These are phyloP conservation scores for Drosophila aldrichi DNA, from an alignment of 2,888 invertebrate genomes.

Conservation along the genomic window DNA sequence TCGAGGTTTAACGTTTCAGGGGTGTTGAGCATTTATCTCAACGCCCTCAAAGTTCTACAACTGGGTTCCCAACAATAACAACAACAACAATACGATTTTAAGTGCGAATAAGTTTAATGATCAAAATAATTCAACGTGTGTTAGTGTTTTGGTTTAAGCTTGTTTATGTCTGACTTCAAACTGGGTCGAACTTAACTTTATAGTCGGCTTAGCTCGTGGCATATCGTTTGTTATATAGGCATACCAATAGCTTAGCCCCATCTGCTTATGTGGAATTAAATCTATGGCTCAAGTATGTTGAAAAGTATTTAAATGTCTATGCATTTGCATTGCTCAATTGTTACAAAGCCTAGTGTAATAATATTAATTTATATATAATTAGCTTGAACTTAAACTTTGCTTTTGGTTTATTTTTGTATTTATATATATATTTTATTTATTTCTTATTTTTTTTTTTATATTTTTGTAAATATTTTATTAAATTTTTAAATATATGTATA, in stretches of 20 bases:
- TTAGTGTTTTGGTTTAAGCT: slow-evolving; percentile 44
- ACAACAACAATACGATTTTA: slow-evolving; percentile 51
- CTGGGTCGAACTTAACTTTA: slow-evolving; percentile 43
- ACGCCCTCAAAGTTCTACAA: slow-evolving; percentile 45
- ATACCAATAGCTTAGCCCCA: neutral
- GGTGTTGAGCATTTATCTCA: slow-evolving; percentile 68
- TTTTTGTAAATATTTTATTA: too few relatives aligned
- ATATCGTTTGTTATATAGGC: slow-evolving; percentile 2
- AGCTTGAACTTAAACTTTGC: too few relatives aligned
- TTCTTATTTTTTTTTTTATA: too few relatives aligned
- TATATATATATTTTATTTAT: too few relatives aligned
- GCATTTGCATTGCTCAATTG: neutral
- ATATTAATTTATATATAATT: too few relatives aligned
- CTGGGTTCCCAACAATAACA: slow-evolving; percentile 12
- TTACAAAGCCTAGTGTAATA: neutral
- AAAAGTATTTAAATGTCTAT: neutral
- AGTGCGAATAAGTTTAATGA: slow-evolving; percentile 76
- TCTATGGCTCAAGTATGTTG: neutral
- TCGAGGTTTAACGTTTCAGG: slow-evolving; percentile 64
- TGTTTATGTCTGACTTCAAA: slow-evolving; percentile 49
- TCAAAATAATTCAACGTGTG: slow-evolving; percentile 66
- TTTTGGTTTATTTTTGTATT: too few relatives aligned
- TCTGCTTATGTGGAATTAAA: neutral
- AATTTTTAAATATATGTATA: too few relatives aligned
- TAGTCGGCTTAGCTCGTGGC: slow-evolving; percentile 18